Percentiles rank a stretch among this genome's conserved stretches.
phyloP scores from a whole-genome alignment of 2,888 invertebrate genomes.

The Oxycera nigricornis region DNA sequence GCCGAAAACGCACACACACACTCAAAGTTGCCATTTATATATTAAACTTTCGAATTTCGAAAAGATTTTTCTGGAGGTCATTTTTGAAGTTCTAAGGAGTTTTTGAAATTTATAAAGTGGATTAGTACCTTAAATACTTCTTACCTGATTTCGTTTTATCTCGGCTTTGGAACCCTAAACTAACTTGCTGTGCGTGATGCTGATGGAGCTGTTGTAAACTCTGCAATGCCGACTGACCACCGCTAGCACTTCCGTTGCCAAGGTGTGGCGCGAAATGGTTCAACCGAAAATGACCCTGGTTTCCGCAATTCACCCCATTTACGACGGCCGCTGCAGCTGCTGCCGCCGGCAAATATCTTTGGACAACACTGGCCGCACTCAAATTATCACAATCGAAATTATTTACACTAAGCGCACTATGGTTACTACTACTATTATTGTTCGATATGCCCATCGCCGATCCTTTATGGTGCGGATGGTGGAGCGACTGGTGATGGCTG shows the following conservation, averaged over 20 bases:
- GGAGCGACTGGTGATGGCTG: slow-evolving; percentile 48
- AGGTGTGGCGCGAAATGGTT: slow-evolving; percentile 49
- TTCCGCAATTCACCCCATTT: slow-evolving; percentile 6
- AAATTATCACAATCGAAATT: slow-evolving; percentile 57
- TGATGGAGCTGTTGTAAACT: slow-evolving; percentile 61
- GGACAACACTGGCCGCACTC: slow-evolving; percentile 49
- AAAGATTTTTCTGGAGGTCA: too few relatives aligned
- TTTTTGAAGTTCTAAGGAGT: too few relatives aligned
- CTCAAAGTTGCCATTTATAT: too few relatives aligned
- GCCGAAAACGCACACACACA: too few relatives aligned
- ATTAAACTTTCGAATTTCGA: too few relatives aligned
- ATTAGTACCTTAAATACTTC: too few relatives aligned
- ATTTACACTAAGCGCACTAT: slow-evolving; percentile 54
- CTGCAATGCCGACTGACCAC: slow-evolving; percentile 58
- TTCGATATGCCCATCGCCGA: slow-evolving; percentile 19
- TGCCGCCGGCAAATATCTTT: slow-evolving; percentile 47
- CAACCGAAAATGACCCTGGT: slow-evolving; percentile 46
- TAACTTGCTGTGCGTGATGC: slow-evolving; percentile 58
- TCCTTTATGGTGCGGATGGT: slow-evolving; percentile 45
- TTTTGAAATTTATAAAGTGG: too few relatives aligned
- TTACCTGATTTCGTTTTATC: slow-evolving; percentile 54
- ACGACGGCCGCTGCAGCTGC: slow-evolving; percentile 17
- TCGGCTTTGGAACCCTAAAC: slow-evolving; percentile 54
- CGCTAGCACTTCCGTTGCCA: slow-evolving; percentile 53
- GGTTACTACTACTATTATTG: slow-evolving; percentile 48